phyloP scores from a whole-genome alignment of 2,888 invertebrate genomes.

The Temnothorax rugatulus region DNA sequence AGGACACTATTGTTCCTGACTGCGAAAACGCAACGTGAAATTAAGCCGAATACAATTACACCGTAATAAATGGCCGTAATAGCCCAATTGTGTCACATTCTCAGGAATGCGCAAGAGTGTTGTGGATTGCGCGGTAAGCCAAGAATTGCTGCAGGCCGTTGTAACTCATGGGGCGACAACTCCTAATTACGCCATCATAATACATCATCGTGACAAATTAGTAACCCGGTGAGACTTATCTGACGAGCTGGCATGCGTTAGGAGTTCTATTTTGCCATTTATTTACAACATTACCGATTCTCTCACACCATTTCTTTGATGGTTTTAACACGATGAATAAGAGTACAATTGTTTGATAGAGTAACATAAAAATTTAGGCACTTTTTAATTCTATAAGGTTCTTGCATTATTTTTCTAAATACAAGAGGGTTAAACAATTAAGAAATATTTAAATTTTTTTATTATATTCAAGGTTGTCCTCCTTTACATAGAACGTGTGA shows the following conservation, averaged over 20 bases:
- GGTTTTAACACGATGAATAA: neutral
- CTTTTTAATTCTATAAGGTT: neutral
- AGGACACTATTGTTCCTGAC: slow-evolving; percentile 71
- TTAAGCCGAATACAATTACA: slow-evolving; percentile 77
- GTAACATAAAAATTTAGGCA: neutral
- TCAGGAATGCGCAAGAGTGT: slow-evolving; percentile 73
- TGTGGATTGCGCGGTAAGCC: slow-evolving; percentile 75
- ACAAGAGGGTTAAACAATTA: no score
- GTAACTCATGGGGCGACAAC: slow-evolving; percentile 77
- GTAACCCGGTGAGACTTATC: slow-evolving; percentile 67
- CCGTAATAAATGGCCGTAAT: slow-evolving; percentile 75
- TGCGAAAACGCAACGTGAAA: slow-evolving; percentile 74
- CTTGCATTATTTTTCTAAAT: neutral
- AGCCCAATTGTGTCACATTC: slow-evolving; percentile 76
- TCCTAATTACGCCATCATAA: slow-evolving; percentile 76
- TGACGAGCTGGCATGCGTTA: slow-evolving; percentile 59
- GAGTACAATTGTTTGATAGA: neutral
- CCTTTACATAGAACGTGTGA: no score
- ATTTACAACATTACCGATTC: slow-evolving; percentile 18
- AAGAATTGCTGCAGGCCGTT: slow-evolving; percentile 72
- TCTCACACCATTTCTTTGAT: neutral
- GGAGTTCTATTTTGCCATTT: slow-evolving; percentile 59
- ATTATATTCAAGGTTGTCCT: no score
- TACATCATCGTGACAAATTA: slow-evolving; percentile 77
- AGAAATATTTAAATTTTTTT: no score